Evolutionary conservation across 2,797 vertebrate species (phyloP).

Genomic region (Amblyopsis hoosieri): DNA sequence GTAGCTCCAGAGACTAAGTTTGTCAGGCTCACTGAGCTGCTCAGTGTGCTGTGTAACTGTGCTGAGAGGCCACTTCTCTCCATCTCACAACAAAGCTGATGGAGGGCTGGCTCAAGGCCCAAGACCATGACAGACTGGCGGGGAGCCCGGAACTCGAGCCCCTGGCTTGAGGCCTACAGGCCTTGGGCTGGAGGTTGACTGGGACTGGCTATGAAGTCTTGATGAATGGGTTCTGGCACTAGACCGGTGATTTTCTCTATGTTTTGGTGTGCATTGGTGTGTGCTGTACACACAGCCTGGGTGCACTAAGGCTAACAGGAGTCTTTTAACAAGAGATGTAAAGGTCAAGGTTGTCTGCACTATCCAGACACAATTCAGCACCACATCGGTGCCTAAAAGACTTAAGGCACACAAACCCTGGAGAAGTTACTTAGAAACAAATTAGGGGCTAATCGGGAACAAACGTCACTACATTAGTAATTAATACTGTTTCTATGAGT

Average conservation of each 20-base stretch:
- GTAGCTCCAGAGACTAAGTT: constrained; percentile 75
- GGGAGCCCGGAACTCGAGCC: constrained; percentile 86
- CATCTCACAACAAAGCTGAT: constrained; percentile 92
- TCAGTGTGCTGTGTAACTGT: constrained; percentile 80
- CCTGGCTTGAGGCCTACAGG: constrained; percentile 86
- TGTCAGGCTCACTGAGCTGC: constrained; percentile 81
- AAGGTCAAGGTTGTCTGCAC: constrained; percentile 57
- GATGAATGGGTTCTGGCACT: constrained; percentile 90
- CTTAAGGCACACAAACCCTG: too few species aligned
- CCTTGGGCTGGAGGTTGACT: constrained; percentile 80
- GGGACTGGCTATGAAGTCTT: constrained; percentile 83
- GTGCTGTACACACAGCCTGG: neutral
- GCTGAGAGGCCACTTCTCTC: constrained; percentile 86
- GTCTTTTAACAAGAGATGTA: constrained; percentile 43
- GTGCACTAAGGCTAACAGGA: constrained; percentile 28
- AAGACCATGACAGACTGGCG: constrained; percentile 93
- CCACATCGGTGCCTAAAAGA: too few species aligned
- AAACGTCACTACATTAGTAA: too few species aligned
- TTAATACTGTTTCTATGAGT: too few species aligned
- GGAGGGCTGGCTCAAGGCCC: constrained; percentile 89
- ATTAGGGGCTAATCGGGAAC: too few species aligned
- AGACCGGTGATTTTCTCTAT: constrained; percentile 41
- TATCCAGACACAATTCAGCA: constrained; percentile 17
- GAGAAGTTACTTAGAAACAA: too few species aligned
- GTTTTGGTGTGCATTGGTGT: constrained; percentile 4